Evolutionary conservation across 2,113 vertebrate genomes (phyloP), one percentile per base, ranked within the genome.

Genomic region (Stomatorhinus ivindoensis): DNA sequence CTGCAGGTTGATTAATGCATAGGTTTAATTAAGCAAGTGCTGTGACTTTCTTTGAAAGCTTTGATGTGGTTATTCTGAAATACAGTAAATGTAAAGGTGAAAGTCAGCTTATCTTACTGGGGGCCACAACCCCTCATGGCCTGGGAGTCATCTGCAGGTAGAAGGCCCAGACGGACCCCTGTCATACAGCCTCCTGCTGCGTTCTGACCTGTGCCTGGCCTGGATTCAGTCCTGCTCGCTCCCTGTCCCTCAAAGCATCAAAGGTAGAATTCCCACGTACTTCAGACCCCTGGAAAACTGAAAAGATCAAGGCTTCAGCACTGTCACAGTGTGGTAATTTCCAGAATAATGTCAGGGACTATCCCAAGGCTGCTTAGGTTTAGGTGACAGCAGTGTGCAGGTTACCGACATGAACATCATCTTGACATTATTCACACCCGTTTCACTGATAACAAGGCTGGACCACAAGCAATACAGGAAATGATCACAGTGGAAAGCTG

Each of bases 111-210:
- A 65, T 3, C 21, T 58, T 58, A 8, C 17, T 24, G 53, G 19
- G 24, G 53, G 21, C 55, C 21, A 9, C 7, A 9, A 24, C 7
- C 6, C 8, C 55, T 58, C 55, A 58, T 58, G 21, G 82, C 21
- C 21, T 17, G 82, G 94, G 92, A 93, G 91, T 87, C 91, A 76
- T 92, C 92, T 90, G 89, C 89, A 92, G 94, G 92, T 65, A 10
- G 10, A 31, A 69, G 61, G 61, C 61, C n/a, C 3, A 69, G 31
- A 69, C 0, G n/a, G n/a, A 13, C 9, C 61, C 61, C 61, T 11
- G 35, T 39, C n/a, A 42, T 35, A 39, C 73, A 39, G 73, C 73
- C 73, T 5, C 19, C 6, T 76, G 2, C 35, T 17, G 5, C 11
- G 0, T 35, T 19, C 35, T 39, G 35, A 42, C 73, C 73, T 31